Percentiles rank a stretch among this genome's conserved stretches.
phyloP scores from a whole-genome alignment of 2,888 invertebrate genomes.

The Seira musarum region DNA sequence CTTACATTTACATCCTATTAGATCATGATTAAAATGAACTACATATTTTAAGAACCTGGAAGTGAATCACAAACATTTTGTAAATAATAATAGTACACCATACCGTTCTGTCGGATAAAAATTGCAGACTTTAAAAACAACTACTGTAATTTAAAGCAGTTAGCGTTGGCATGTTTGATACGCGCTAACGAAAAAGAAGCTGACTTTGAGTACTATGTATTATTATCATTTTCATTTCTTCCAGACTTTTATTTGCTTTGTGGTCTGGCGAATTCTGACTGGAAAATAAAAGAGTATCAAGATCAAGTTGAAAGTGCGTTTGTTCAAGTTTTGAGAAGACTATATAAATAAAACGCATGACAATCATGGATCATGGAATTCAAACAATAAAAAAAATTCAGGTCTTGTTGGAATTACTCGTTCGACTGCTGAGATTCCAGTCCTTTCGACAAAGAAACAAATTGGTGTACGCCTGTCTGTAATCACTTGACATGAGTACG shows the following conservation, averaged over 20 bases:
- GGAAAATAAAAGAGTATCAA: slow-evolving; percentile 10
- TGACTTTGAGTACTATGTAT: too few relatives aligned
- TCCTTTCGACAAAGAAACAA: slow-evolving; percentile 72
- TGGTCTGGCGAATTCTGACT: not conserved
- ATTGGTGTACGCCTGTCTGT: slow-evolving; percentile 74
- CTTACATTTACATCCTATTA: too few relatives aligned
- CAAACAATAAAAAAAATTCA: slow-evolving; percentile 24
- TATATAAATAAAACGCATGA: not conserved
- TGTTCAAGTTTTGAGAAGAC: slow-evolving; percentile 9
- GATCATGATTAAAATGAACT: too few relatives aligned
- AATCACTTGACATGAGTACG: slow-evolving; percentile 74
- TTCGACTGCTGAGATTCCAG: slow-evolving; percentile 67
- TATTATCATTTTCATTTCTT: not conserved
- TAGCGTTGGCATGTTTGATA: too few relatives aligned
- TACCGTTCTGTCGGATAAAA: too few relatives aligned
- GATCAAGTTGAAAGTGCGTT: not conserved
- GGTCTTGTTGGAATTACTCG: slow-evolving; percentile 69
- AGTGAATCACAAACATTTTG: too few relatives aligned
- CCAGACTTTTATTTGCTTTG: not conserved
- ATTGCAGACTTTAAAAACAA: too few relatives aligned
- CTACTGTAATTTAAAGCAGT: too few relatives aligned
- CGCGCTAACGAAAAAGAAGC: too few relatives aligned
- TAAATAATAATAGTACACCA: too few relatives aligned
- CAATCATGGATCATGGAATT: not conserved
- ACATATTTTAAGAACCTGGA: too few relatives aligned